These are phyloP conservation scores for Euura saliciscinereae DNA, from an alignment of 1,140 invertebrate species.

Conservation along the genomic window DNA sequence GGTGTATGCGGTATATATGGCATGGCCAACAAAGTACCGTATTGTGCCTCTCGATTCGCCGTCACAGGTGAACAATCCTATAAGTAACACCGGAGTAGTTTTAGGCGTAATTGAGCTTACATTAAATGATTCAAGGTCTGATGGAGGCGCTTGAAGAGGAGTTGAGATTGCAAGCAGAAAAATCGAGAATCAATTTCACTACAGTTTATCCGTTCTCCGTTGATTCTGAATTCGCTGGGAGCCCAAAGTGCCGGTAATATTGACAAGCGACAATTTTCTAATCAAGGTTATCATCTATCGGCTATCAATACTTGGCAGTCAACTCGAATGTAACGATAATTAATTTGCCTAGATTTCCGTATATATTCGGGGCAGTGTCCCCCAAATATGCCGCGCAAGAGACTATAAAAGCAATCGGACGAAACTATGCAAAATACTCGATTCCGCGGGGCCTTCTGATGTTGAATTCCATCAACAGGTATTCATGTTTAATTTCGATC, in stretches of 20 bases:
- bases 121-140: conserved; percentile 32
- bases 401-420: conserved; percentile 41
- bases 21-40: conserved; percentile 83
- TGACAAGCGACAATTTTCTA: conserved; percentile 12
- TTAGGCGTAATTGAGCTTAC: background rate
- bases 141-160: conserved; percentile 48
- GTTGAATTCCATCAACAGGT: conserved; percentile 42
- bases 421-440: conserved; percentile 45
- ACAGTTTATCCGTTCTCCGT: conserved; percentile 50
- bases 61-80: conserved; percentile 69
- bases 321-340: conserved; percentile 13
- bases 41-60: conserved; percentile 92
- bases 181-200: conserved; percentile 40
- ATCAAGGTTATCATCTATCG: background rate
- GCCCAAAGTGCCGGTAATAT: conserved; percentile 46
- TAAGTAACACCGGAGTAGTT: background rate
- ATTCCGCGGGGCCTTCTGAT: conserved; percentile 44
- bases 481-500: conserved; percentile 10
- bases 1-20: conserved; percentile 87
- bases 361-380: conserved; percentile 38
- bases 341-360: conserved; percentile 40
- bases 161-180: conserved; percentile 24
- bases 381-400: conserved; percentile 40
- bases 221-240: conserved; percentile 39
- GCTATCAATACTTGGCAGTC: background rate